These are phyloP conservation scores for Protonemura montana DNA, from an alignment of 2,888 invertebrate genomes.

Conservation along the genomic window DNA sequence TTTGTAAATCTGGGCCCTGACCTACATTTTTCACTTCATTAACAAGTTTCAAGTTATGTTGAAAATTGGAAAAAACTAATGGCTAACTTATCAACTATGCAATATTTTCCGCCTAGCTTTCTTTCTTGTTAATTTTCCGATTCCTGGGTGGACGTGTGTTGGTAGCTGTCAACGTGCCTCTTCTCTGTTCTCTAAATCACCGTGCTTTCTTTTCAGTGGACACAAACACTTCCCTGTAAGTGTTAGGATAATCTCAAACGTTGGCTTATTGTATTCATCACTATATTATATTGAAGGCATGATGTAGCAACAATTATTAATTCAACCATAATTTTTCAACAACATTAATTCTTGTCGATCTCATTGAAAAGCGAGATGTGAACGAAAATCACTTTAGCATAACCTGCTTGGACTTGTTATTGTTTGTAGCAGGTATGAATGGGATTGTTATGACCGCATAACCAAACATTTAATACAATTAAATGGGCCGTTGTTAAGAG, in stretches of 20 bases:
- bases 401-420: neutral
- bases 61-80: too few relatives aligned
- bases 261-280: slow-evolving; percentile 26
- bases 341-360: neutral
- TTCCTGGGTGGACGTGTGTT: neutral
- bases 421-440: slow-evolving; percentile 12
- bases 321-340: neutral
- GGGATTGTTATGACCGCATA: neutral
- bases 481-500: neutral
- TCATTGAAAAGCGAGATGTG: neutral
- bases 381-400: neutral
- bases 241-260: slow-evolving; percentile 14
- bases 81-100: too few relatives aligned
- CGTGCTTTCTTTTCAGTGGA: slow-evolving; percentile 42
- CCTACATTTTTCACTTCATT: too few relatives aligned
- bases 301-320: neutral
- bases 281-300: slow-evolving; percentile 2
- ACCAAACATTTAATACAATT: neutral
- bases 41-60: too few relatives aligned
- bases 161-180: neutral
- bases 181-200: slow-evolving; percentile 31
- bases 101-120: neutral
- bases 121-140: neutral
- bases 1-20: too few relatives aligned
- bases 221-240: slow-evolving; percentile 40